Conservation (phyloP, 2,113 vertebrate genomes). For the Perccottus glenii region DNA sequence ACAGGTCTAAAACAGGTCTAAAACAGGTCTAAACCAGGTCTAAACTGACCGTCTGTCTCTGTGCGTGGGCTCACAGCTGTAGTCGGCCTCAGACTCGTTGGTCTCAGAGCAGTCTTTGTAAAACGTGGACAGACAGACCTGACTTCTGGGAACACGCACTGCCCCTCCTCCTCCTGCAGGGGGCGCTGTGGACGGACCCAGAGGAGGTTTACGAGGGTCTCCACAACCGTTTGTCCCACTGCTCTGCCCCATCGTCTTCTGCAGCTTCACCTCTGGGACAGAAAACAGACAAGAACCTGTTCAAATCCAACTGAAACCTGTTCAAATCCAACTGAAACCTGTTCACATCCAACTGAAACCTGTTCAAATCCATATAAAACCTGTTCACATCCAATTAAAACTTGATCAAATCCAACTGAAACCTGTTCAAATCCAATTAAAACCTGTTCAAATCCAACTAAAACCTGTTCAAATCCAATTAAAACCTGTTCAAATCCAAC, state of each 20-base stretch:
- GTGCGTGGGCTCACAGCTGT: conserved; percentile 43
- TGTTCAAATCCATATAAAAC: too few relatives aligned
- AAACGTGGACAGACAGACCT: conserved; percentile 80
- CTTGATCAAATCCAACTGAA: too few relatives aligned
- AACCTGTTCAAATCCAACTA: too few relatives aligned
- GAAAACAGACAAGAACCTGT: neutral
- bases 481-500: too few relatives aligned
- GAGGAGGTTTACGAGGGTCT: conserved; percentile 68
- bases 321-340: too few relatives aligned
- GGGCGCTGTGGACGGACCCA: conserved; percentile 44
- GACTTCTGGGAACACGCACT: conserved; percentile 63
- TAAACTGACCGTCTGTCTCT: conserved; percentile 67
- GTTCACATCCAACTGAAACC: too few relatives aligned
- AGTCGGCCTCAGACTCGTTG: conserved; percentile 43
- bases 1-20: too few relatives aligned
- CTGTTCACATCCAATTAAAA: too few relatives aligned
- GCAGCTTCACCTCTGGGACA: conserved; percentile 48
- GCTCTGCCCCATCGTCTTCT: conserved; percentile 34
- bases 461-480: too few relatives aligned
- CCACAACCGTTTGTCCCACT: conserved; percentile 17
- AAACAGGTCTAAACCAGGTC: too few relatives aligned
- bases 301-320: too few relatives aligned
- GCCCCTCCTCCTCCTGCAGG: conserved; percentile 17
- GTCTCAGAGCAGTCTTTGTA: conserved; percentile 72
- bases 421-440: too few relatives aligned